These are phyloP conservation scores for Tenthredo livida DNA, from an alignment of 2,888 invertebrate species.

Conservation along the genomic window DNA sequence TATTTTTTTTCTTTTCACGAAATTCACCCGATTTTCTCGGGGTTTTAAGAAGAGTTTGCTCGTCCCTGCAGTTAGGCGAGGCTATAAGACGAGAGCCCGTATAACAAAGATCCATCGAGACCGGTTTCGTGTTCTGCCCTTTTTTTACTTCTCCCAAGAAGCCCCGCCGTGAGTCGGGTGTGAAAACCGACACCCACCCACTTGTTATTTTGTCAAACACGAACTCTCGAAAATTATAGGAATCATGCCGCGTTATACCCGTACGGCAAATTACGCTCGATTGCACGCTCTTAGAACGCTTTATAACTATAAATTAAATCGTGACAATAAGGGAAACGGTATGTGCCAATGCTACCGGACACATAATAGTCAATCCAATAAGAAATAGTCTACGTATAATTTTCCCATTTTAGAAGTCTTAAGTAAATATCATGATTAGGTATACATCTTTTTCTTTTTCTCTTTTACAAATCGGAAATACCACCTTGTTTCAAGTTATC, in stretches of 20 bases:
- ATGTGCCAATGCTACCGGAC: background rate
- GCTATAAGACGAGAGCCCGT: constrained; percentile 59
- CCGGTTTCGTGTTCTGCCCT: constrained; percentile 75
- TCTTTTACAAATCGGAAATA: background rate
- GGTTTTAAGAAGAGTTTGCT: constrained; percentile 4
- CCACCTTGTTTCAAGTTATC: background rate
- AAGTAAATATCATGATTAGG: background rate
- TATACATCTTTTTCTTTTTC: background rate
- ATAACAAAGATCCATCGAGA: constrained; percentile 77
- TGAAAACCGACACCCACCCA: constrained; percentile 78
- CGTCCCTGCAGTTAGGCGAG: constrained; percentile 51
- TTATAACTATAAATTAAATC: constrained; percentile 69
- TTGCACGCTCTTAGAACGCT: constrained; percentile 64
- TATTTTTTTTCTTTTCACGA: background rate
- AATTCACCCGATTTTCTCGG: background rate
- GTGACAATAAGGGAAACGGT: constrained; percentile 58
- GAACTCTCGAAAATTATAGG: constrained; percentile 71
- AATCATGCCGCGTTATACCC: constrained; percentile 64
- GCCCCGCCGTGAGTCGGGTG: constrained; percentile 75
- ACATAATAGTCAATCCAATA: background rate
- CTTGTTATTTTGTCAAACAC: constrained; percentile 77
- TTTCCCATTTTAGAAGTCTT: background rate
- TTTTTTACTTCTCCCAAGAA: constrained; percentile 71
- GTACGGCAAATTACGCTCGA: constrained; percentile 65
- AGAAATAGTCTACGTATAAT: background rate